phyloP scores from a whole-genome alignment of 2,797 vertebrate genomes.

The Esox lucius region DNA sequence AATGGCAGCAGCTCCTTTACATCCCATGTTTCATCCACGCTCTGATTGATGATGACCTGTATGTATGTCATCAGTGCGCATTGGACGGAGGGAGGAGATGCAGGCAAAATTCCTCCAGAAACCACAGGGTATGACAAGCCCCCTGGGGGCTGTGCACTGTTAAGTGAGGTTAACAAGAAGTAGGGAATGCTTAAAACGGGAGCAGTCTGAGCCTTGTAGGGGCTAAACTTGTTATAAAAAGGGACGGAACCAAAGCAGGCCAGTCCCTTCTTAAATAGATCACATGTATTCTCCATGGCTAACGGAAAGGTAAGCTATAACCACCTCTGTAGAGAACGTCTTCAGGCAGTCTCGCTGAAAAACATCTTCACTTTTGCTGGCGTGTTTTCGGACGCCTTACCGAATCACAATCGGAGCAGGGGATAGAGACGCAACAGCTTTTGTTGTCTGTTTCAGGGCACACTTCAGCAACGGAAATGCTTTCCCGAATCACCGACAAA shows the following conservation, averaged over 20 bases:
- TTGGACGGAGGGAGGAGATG: slow-evolving; percentile 32
- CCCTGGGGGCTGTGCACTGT: slow-evolving; percentile 47
- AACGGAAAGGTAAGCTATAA: background rate
- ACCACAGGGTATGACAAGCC: slow-evolving; percentile 29
- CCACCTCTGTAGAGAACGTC: background rate
- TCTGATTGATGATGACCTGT: slow-evolving; percentile 54
- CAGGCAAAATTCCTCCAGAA: slow-evolving; percentile 40
- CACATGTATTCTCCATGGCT: slow-evolving; percentile 8
- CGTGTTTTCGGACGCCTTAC: background rate
- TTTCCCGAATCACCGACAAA: background rate
- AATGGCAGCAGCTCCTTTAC: slow-evolving; percentile 44
- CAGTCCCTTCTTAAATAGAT: slow-evolving; percentile 13
- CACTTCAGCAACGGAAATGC: background rate
- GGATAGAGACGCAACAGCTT: background rate
- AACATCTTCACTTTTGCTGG: background rate
- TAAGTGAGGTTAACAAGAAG: slow-evolving; percentile 57
- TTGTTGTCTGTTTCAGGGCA: too few relatives aligned
- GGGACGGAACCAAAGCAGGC: slow-evolving; percentile 28
- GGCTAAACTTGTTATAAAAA: slow-evolving; percentile 39
- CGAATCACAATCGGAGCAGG: background rate
- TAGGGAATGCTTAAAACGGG: slow-evolving; percentile 48
- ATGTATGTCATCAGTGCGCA: slow-evolving; percentile 44
- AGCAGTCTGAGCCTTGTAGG: slow-evolving; percentile 47
- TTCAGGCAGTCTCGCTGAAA: background rate
- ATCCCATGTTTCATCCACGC: slow-evolving; percentile 52